These are phyloP conservation scores for Barypeithes pellucidus DNA, from an alignment of 2,888 invertebrate species.

Conservation along the genomic window DNA sequence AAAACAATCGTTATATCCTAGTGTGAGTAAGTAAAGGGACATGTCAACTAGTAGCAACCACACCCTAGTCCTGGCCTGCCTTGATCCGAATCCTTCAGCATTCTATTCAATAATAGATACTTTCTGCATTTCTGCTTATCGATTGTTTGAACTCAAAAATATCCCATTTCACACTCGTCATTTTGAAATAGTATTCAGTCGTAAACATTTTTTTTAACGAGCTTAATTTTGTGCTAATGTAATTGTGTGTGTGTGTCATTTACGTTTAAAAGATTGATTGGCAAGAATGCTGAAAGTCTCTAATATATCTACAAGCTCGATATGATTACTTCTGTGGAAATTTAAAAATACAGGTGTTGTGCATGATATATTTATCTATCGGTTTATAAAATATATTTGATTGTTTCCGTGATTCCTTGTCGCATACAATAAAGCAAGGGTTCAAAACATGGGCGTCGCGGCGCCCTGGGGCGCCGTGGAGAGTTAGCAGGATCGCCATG, in stretches of 20 bases:
- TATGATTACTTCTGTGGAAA: background rate
- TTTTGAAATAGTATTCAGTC: too few relatives aligned
- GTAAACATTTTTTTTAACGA: too few relatives aligned
- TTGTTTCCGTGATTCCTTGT: too few relatives aligned
- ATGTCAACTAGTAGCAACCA: slow-evolving; percentile 57
- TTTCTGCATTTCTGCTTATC: background rate
- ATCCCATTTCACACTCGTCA: too few relatives aligned
- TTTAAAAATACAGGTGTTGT: background rate
- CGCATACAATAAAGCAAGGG: too few relatives aligned
- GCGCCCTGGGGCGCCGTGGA: too few relatives aligned
- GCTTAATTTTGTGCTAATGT: too few relatives aligned
- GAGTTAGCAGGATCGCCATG: too few relatives aligned
- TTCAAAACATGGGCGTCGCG: too few relatives aligned
- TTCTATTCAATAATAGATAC: slow-evolving; percentile 35
- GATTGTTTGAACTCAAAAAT: background rate
- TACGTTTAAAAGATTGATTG: background rate
- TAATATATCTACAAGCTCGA: too few relatives aligned
- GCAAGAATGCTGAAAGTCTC: background rate
- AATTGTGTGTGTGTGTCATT: background rate
- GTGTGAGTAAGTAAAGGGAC: slow-evolving; percentile 52
- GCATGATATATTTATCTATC: background rate
- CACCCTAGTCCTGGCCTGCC: slow-evolving; percentile 62
- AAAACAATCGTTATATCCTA: slow-evolving; percentile 53
- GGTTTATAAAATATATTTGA: too few relatives aligned
- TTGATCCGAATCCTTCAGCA: slow-evolving; percentile 63